Evolutionary conservation across 2,113 vertebrate species (phyloP), one percentile per base, ranked within the genome.

Genomic region (Bagarius yarrelli): DNA sequence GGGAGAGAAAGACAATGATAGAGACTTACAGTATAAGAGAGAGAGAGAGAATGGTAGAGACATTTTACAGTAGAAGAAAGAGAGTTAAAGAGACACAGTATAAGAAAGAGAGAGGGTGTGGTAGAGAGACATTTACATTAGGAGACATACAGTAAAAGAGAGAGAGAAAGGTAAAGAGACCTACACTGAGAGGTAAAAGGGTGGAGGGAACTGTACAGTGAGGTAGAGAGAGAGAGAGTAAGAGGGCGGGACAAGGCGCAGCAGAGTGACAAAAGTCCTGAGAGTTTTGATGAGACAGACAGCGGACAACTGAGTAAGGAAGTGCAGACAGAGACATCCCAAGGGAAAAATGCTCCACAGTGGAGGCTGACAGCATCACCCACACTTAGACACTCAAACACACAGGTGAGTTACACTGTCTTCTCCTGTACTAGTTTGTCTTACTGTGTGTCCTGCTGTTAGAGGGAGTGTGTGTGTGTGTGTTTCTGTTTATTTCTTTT

Each of bases 301-400:
- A 12, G 50, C 32, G 18, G 27, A 55, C 4, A 8, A 30, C 8
- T 19, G 78, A 81, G 84, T 19, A 67, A 82, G 63, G 11, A 34
- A 30, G 18, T 76, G 85, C 77, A 87, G 81, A 81, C 81, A 36
- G 47, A 63, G 25, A 30, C 1, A 19, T 16, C 16, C 50, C 40
- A 34, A 21, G 19, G 66, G 30, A 32, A 55, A 32, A 21, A 73
- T 73, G 47, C 25, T 52, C 40, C 32, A 57, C 2, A 16, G 30
- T 34, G 78, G 25, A 60, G 52, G 23, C 53, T 52, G 19, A 67
- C 61, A 67, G 56, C 36, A 72, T 55, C 70, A 19, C 47, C 13
- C 69, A 19, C 66, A n/a, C 64, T 1, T 18, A 5, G 32, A 14
- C 64, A 67, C 40, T 50, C 67, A 70, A n/a, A 72, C 47, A 53